Percentiles rank a stretch among this genome's conserved stretches.
phyloP scores from a whole-genome alignment of 2,113 vertebrate genomes.

The Todiramphus saurophagus region DNA sequence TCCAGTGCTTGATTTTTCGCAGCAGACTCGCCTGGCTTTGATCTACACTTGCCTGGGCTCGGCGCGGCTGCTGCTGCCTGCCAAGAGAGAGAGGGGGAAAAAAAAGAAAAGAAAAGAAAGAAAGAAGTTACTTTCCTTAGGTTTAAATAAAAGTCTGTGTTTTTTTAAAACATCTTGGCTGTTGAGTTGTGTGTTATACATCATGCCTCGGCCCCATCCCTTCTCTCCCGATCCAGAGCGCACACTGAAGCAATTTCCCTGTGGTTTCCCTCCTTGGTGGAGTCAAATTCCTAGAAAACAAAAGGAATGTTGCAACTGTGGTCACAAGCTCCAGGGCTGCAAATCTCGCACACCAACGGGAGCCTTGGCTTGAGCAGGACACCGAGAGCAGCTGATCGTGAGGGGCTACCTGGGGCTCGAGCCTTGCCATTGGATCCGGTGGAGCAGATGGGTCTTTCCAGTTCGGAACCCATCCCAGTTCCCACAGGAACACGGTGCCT shows the following conservation, averaged over 20 bases:
- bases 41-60: slow-evolving; percentile 49
- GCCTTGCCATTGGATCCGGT: not conserved
- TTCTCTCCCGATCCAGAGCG: slow-evolving; percentile 26
- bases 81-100: slow-evolving; percentile 22
- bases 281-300: slow-evolving; percentile 77
- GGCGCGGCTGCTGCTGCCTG: slow-evolving; percentile 5
- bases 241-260: slow-evolving; percentile 74
- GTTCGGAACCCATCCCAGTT: accelerated
- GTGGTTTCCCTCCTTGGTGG: slow-evolving; percentile 72
- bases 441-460: not conserved
- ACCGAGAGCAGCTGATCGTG: not conserved
- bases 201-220: slow-evolving; percentile 44
- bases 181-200: slow-evolving; percentile 38
- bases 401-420: not conserved
- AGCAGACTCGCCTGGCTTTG: slow-evolving; percentile 53
- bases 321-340: not conserved
- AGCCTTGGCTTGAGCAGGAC: not conserved
- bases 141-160: not conserved
- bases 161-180: slow-evolving; percentile 23
- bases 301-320: slow-evolving; percentile 62
- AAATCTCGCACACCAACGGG: not conserved
- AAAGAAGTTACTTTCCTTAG: not conserved
- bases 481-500: not conserved
- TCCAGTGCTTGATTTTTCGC: slow-evolving; percentile 28
- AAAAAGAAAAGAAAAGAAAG: not conserved